Percentiles rank a stretch among this genome's conserved stretches.
Evolutionary conservation across 1,140 invertebrate genomes (phyloP).

Genomic region (Rhopalosiphum padi): DNA sequence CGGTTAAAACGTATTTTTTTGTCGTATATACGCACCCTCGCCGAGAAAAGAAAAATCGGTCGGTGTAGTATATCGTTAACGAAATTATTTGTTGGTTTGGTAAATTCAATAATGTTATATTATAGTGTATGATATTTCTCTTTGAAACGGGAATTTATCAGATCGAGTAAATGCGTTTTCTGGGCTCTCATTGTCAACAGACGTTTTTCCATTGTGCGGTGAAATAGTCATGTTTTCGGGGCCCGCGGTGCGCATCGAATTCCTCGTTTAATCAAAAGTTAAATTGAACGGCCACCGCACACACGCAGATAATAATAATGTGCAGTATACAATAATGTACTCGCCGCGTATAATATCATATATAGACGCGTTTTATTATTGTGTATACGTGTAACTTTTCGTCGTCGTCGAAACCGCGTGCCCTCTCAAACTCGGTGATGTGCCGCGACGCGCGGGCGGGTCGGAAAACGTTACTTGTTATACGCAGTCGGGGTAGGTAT

Average conservation of each 20-base stretch:
- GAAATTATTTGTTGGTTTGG: conserved; percentile 6
- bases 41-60: neutral
- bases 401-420: neutral
- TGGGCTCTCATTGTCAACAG: neutral
- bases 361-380: neutral
- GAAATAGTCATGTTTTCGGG: neutral
- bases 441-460: neutral
- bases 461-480: neutral
- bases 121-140: neutral
- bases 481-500: too few species aligned
- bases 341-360: neutral
- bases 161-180: conserved; percentile 6
- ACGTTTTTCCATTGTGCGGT: neutral
- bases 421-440: too few species aligned
- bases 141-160: neutral
- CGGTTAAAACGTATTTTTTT: neutral
- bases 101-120: neutral
- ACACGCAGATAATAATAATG: neutral
- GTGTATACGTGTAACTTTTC: neutral
- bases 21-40: neutral
- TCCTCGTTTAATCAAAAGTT: neutral
- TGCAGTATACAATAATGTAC: too few species aligned
- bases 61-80: neutral
- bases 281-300: neutral
- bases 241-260: neutral